Evolutionary conservation across 2,797 vertebrate genomes (phyloP).

Genomic region (Picus viridis): DNA sequence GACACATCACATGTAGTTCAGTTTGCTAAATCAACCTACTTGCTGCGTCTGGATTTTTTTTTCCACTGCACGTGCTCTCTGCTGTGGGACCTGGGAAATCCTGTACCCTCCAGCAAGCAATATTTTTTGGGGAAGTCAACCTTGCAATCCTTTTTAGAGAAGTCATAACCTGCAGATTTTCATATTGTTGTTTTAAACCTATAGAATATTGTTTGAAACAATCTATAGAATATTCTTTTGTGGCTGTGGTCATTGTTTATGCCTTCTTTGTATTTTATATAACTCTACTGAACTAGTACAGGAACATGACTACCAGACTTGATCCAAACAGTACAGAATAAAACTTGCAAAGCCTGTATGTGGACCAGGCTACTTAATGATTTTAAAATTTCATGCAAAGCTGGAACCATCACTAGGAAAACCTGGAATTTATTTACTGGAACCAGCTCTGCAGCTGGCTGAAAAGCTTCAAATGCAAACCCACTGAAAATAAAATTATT

Average conservation of each 20-base stretch:
- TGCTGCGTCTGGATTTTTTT: background rate
- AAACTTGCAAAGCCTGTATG: background rate
- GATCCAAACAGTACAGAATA: background rate
- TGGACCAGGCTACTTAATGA: background rate
- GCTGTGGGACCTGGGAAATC: background rate
- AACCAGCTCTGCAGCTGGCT: background rate
- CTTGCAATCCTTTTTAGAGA: background rate
- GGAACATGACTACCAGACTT: background rate
- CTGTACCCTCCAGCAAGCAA: background rate
- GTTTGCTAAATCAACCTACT: background rate
- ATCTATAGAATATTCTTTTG: background rate
- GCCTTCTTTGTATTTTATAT: background rate
- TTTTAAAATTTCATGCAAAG: background rate
- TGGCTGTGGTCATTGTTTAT: background rate
- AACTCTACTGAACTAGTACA: background rate
- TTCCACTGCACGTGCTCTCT: background rate
- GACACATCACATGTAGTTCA: background rate
- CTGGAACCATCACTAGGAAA: background rate
- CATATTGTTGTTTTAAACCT: background rate
- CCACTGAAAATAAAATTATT: background rate
- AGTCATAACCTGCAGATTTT: background rate
- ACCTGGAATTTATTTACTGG: background rate
- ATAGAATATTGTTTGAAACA: background rate
- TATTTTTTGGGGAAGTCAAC: background rate
- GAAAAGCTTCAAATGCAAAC: background rate